phyloP scores from a whole-genome alignment of 2,797 vertebrate species.

The Rhinella marina region DNA sequence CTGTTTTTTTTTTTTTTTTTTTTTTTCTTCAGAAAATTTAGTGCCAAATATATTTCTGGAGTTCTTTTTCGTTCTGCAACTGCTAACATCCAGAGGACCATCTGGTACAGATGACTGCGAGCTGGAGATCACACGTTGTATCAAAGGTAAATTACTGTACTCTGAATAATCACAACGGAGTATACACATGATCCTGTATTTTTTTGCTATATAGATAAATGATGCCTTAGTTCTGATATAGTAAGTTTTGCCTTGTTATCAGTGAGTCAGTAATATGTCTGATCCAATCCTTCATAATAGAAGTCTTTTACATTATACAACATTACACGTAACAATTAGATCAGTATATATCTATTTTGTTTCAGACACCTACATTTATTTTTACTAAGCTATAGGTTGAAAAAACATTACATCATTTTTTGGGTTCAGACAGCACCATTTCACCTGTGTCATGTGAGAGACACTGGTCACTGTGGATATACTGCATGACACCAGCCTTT shows the following conservation, averaged over 20 bases:
- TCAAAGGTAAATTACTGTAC: conserved; percentile 66
- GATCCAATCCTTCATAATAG: background rate
- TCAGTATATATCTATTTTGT: no score
- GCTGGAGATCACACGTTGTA: conserved; percentile 64
- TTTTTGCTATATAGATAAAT: no score
- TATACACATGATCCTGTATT: background rate
- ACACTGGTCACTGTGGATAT: no score
- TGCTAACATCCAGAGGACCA: conserved; percentile 86
- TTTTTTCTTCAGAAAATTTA: conserved; percentile 83
- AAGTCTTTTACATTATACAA: background rate
- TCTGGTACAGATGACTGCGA: conserved; percentile 70
- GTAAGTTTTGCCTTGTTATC: background rate
- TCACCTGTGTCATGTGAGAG: no score
- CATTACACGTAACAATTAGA: background rate
- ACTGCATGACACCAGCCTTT: no score
- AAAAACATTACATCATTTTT: no score
- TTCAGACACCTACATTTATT: no score
- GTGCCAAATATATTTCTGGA: conserved; percentile 96
- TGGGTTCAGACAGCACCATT: no score
- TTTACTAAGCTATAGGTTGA: no score
- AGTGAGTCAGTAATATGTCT: background rate
- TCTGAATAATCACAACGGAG: background rate
- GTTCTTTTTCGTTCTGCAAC: conserved; percentile 94
- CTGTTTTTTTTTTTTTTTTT: background rate
- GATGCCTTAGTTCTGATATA: background rate